Percentiles rank a stretch among this genome's conserved stretches.
phyloP scores from a whole-genome alignment of 2,797 vertebrate genomes.

The Podargus strigoides region DNA sequence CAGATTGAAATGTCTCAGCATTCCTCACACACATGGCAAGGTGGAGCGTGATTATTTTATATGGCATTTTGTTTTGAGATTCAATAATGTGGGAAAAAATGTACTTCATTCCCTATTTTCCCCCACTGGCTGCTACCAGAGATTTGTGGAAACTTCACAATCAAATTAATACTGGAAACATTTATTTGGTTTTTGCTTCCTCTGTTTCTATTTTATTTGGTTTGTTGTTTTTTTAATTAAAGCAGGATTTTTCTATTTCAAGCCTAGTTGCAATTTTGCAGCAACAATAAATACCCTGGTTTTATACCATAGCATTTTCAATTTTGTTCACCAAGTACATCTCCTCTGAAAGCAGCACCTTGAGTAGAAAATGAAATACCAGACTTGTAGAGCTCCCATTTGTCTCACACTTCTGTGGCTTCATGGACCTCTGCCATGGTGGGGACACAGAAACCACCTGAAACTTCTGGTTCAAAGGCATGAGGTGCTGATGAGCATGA shows the following conservation, averaged over 20 bases:
- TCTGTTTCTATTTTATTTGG: not conserved
- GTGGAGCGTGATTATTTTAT: not conserved
- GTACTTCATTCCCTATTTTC: not conserved
- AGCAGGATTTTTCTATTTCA: not conserved
- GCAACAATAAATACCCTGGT: no score
- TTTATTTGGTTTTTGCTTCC: not conserved
- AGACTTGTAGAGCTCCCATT: no score
- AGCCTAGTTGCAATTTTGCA: not conserved
- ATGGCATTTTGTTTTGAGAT: not conserved
- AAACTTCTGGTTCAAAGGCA: not conserved
- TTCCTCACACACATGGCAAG: not conserved
- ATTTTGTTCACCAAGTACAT: not conserved
- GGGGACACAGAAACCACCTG: not conserved
- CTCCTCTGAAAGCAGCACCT: not conserved
- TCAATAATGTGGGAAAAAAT: not conserved
- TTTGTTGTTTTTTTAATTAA: not conserved
- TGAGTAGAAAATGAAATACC: not conserved
- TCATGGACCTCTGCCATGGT: not conserved
- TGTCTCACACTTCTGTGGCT: not conserved
- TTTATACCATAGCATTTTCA: not conserved
- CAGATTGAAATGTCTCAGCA: not conserved
- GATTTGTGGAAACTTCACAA: accelerated
- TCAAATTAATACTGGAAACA: not conserved
- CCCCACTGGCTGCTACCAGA: not conserved
- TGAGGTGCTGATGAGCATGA: no score